Conservation (phyloP, 2,888 invertebrate genomes). For the Drosophila algonquin region DNA sequence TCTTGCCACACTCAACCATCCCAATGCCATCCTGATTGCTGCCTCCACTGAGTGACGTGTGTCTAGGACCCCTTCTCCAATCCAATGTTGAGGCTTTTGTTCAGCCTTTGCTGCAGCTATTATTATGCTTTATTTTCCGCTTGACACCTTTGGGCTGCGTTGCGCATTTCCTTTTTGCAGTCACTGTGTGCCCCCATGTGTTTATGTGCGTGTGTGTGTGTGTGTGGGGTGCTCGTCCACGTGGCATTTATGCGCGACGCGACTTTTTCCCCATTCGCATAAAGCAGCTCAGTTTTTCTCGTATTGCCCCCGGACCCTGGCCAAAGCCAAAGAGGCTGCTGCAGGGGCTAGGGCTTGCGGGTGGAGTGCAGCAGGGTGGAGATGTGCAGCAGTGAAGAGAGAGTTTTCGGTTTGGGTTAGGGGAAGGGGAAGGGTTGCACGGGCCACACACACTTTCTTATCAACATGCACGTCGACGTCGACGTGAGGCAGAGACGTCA, state of each 20-base stretch:
- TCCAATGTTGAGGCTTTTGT: conserved; percentile 34
- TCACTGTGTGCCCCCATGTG: conserved; percentile 8
- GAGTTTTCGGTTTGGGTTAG: not conserved
- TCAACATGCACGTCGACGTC: conserved; percentile 60
- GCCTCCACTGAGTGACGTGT: conserved; percentile 42
- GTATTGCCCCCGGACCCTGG: conserved; percentile 36
- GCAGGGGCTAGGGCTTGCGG: conserved; percentile 3
- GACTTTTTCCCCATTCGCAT: conserved; percentile 20
- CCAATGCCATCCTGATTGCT: conserved; percentile 9
- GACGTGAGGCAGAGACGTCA: conserved; percentile 59
- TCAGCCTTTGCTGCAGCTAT: conserved; percentile 43
- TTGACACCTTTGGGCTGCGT: conserved; percentile 77
- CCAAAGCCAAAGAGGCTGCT: conserved; percentile 34
- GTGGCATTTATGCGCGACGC: conserved; percentile 45
- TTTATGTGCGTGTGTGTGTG: not conserved
- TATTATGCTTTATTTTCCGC: conserved; percentile 78
- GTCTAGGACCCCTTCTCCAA: conserved; percentile 46
- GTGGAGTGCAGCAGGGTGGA: not conserved
- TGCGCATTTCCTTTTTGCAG: conserved; percentile 74
- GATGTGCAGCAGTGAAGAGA: not conserved
- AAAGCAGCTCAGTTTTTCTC: conserved; percentile 37
- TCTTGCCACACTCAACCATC: not conserved
- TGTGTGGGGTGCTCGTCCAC: conserved; percentile 26
- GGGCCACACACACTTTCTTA: conserved; percentile 55
- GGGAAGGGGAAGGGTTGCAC: conserved; percentile 29